Percentiles rank a stretch among this genome's conserved stretches.
phyloP scores from a whole-genome alignment of 1,140 invertebrate species.

The Tetragnatha versicolor region DNA sequence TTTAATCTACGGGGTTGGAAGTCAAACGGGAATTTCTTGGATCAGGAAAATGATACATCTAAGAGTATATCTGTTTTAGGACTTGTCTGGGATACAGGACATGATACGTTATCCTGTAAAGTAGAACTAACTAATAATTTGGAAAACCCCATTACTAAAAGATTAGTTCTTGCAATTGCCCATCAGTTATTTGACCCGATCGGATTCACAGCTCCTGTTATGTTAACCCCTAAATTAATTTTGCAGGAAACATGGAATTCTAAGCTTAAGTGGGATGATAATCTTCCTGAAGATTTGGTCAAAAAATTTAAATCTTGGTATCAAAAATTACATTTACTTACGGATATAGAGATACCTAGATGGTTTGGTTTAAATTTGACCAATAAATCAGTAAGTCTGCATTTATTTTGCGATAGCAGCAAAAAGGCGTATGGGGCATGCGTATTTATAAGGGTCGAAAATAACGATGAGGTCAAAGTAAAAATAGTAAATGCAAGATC shows the following conservation, averaged over 20 bases:
- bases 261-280: constrained; percentile 30
- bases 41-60: neutral
- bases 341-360: constrained; percentile 14
- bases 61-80: constrained; percentile 11
- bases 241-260: constrained; percentile 21
- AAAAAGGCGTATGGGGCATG: neutral
- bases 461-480: neutral
- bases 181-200: constrained; percentile 9
- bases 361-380: neutral
- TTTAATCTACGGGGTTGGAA: constrained; percentile 25
- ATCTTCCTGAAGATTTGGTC: neutral
- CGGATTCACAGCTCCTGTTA: constrained; percentile 1
- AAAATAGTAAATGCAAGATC: constrained; percentile 29
- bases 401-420: constrained; percentile 23
- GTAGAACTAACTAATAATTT: neutral
- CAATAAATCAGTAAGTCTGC: neutral
- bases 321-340: neutral
- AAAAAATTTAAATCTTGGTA: constrained; percentile 14
- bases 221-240: constrained; percentile 18
- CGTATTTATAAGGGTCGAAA: neutral
- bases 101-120: constrained; percentile 6
- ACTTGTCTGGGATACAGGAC: neutral
- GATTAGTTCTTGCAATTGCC: neutral
- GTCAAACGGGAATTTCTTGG: neutral
- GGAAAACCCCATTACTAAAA: neutral